These are phyloP conservation scores for Triplophysa dalaica DNA, from an alignment of 2,113 vertebrate genomes.

Conservation along the genomic window DNA sequence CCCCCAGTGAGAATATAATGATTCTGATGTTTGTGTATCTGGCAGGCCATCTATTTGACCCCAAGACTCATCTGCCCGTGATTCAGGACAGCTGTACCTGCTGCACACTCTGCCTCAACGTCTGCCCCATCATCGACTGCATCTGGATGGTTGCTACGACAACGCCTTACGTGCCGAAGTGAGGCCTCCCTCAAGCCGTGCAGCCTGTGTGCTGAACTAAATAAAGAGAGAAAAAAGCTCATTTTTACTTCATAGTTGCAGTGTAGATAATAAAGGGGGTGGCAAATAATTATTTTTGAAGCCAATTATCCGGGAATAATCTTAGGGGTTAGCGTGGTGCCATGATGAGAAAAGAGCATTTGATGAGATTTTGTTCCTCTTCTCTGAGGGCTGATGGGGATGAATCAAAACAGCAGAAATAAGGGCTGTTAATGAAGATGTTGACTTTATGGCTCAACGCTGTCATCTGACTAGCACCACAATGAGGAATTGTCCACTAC, in stretches of 20 bases:
- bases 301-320: slow-evolving; percentile 66
- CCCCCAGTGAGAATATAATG: slow-evolving; percentile 45
- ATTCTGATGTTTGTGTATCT: slow-evolving; percentile 62
- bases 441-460: slow-evolving; percentile 38
- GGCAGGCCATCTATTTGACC: slow-evolving; percentile 84
- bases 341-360: slow-evolving; percentile 61
- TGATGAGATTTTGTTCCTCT: slow-evolving; percentile 41
- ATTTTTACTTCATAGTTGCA: slow-evolving; percentile 58
- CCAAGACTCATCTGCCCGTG: slow-evolving; percentile 80
- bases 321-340: slow-evolving; percentile 49
- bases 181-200: slow-evolving; percentile 80
- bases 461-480: slow-evolving; percentile 49
- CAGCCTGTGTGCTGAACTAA: slow-evolving; percentile 63
- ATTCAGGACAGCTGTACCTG: slow-evolving; percentile 81
- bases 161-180: slow-evolving; percentile 80
- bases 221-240: slow-evolving; percentile 32
- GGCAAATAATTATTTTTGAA: slow-evolving; percentile 57
- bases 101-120: slow-evolving; percentile 84
- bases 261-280: slow-evolving; percentile 54
- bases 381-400: slow-evolving; percentile 58
- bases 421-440: slow-evolving; percentile 56
- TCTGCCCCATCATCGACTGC: slow-evolving; percentile 87
- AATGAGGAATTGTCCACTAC: slow-evolving; percentile 39
- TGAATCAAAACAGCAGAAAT: slow-evolving; percentile 48
- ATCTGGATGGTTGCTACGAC: slow-evolving; percentile 87